These are phyloP conservation scores for Rhodinocichla rosea DNA, from an alignment of 2,113 vertebrate genomes.

Conservation along the genomic window DNA sequence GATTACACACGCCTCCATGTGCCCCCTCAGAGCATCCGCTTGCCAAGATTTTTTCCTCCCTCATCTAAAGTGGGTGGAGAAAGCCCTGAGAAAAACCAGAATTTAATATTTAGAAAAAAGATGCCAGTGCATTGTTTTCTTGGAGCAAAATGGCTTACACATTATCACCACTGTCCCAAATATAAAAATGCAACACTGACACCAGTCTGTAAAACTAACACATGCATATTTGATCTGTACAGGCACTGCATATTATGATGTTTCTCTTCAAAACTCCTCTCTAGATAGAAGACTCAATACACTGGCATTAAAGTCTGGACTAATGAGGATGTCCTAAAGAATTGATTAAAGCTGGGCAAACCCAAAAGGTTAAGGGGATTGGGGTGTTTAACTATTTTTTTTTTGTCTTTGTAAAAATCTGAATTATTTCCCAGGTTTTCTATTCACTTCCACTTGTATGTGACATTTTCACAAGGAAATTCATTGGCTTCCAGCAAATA, in stretches of 20 bases:
- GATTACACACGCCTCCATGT: constrained; percentile 58
- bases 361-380: background rate
- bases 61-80: constrained; percentile 59
- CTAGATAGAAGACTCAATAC: constrained; percentile 49
- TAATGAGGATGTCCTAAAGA: constrained; percentile 53
- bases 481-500: constrained; percentile 9
- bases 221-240: constrained; percentile 47
- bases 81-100: constrained; percentile 54
- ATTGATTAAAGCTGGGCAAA: constrained; percentile 60
- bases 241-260: constrained; percentile 8
- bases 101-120: constrained; percentile 38
- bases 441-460: background rate
- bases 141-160: constrained; percentile 7
- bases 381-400: background rate
- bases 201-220: constrained; percentile 65
- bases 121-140: constrained; percentile 43
- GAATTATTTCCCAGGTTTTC: background rate
- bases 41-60: constrained; percentile 63
- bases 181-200: constrained; percentile 50
- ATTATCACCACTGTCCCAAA: constrained; percentile 44
- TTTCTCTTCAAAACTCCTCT: constrained; percentile 45
- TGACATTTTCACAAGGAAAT: background rate
- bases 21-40: constrained; percentile 49
- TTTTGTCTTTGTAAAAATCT: background rate
- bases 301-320: constrained; percentile 23